A percentile compares a stretch with the other conserved stretches of the same genome.
Conservation (phyloP, 2,797 vertebrate species). For the Melanotaenia boesemani region DNA sequence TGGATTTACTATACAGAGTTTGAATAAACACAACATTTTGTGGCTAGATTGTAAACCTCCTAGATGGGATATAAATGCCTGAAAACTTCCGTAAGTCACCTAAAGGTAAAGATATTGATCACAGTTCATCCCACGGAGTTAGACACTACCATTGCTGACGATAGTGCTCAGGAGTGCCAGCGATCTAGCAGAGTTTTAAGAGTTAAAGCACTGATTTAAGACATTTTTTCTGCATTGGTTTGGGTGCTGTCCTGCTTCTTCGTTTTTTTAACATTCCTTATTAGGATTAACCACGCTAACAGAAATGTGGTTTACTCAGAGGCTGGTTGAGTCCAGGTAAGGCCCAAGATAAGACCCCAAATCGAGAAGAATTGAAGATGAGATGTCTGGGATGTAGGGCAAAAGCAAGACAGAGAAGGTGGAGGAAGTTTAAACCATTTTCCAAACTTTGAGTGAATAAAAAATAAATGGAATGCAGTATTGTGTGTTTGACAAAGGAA, state of each 20-base stretch:
- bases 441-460: no score
- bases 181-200: no score
- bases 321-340: background rate
- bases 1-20: background rate
- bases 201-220: no score
- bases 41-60: no score
- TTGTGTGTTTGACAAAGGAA: background rate
- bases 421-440: background rate
- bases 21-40: background rate
- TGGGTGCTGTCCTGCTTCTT: background rate
- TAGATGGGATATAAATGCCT: background rate
- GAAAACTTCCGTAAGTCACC: background rate
- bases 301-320: background rate
- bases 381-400: background rate
- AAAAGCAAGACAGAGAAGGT: background rate
- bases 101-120: no score
- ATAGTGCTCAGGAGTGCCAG: no score
- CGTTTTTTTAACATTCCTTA: background rate
- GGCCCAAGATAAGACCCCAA: background rate
- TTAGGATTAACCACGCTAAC: background rate
- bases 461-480: no score
- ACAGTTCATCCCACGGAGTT: no score
- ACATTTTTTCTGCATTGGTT: background rate
- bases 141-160: no score
- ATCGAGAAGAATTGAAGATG: background rate